Conservation (phyloP, 2,113 vertebrate genomes). For the Trogon melanurus region DNA sequence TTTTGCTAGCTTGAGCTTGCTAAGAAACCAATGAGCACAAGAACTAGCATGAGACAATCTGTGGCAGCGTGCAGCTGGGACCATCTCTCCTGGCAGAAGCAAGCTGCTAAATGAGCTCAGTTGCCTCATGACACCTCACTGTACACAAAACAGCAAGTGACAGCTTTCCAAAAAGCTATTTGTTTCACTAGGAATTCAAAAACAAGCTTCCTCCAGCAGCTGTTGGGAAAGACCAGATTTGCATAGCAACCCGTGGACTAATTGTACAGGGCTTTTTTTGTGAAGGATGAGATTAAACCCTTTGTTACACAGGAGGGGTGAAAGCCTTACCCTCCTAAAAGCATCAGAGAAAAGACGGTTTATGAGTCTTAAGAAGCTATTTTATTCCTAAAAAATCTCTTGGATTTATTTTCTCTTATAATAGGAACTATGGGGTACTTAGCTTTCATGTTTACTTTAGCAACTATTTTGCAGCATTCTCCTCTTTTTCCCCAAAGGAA, state of each 20-base stretch:
- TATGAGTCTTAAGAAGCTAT: neutral
- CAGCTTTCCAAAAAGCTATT: conserved; percentile 53
- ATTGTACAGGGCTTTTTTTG: conserved; percentile 1
- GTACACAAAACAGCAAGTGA: conserved; percentile 51
- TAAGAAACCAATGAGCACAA: conserved; percentile 5
- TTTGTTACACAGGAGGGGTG: neutral
- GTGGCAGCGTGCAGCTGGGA: neutral
- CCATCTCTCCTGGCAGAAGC: conserved; percentile 8
- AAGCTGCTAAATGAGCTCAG: conserved; percentile 45
- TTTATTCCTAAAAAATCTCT: neutral
- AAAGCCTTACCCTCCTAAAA: neutral
- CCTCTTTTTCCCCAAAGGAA: neutral
- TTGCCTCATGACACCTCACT: conserved; percentile 48
- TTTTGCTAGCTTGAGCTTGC: neutral
- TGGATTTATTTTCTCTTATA: neutral
- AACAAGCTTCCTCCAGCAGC: conserved; percentile 23
- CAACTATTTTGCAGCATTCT: neutral
- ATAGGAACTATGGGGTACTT: neutral
- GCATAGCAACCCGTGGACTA: neutral
- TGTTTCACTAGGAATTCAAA: conserved; percentile 53
- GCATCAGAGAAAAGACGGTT: neutral
- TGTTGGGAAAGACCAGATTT: conserved; percentile 51
- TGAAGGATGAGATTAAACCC: conserved; percentile 4
- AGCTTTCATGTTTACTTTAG: neutral
- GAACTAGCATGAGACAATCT: neutral